These are phyloP conservation scores for Mobula birostris DNA, from an alignment of 2,113 vertebrate genomes.

Conservation along the genomic window DNA sequence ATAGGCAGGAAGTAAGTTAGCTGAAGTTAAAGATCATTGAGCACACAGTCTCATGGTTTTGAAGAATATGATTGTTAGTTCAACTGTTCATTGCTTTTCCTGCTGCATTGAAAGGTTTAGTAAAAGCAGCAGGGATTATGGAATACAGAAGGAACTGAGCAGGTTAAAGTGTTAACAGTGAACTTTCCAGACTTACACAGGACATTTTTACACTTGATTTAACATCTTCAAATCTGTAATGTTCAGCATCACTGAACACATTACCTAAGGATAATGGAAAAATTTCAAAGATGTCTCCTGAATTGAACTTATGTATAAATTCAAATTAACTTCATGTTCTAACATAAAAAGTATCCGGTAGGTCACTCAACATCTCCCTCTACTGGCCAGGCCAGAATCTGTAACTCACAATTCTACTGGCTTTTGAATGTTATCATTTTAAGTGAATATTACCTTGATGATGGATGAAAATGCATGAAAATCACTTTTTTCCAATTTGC, in stretches of 20 bases:
- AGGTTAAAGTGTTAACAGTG: not conserved
- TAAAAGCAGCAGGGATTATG: not conserved
- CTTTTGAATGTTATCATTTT: too few species aligned
- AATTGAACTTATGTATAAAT: not conserved
- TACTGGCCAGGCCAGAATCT: not conserved
- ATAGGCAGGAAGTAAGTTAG: too few species aligned
- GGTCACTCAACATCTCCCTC: not conserved
- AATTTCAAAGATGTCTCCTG: not conserved
- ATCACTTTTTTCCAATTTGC: too few species aligned
- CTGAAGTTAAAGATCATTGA: too few species aligned
- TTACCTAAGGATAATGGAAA: not conserved
- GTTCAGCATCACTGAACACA: not conserved
- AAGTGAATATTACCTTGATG: too few species aligned
- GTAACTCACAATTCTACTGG: too few species aligned
- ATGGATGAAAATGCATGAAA: too few species aligned
- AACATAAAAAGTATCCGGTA: not conserved
- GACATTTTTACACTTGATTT: not conserved
- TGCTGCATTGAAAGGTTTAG: too few species aligned
- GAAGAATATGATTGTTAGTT: too few species aligned
- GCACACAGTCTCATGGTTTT: too few species aligned
- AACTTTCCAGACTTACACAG: not conserved
- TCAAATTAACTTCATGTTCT: not conserved
- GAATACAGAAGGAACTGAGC: not conserved
- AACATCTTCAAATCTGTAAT: not conserved
- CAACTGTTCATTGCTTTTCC: too few species aligned